Conservation (phyloP, 2,797 vertebrate genomes). For the Acropternis orthonyx region DNA sequence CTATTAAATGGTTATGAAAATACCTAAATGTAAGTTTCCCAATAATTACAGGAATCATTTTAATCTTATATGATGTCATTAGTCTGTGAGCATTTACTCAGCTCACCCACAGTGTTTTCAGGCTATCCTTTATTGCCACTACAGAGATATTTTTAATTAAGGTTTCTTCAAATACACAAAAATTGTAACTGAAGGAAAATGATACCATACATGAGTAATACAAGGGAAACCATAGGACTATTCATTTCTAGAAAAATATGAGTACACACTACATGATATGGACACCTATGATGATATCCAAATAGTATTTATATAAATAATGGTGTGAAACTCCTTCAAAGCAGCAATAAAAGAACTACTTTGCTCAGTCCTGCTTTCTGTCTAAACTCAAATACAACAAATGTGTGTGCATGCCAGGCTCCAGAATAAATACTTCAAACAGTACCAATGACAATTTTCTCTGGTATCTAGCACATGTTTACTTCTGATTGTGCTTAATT, state of each 20-base stretch:
- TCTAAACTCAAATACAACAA: background rate
- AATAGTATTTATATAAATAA: background rate
- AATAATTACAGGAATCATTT: background rate
- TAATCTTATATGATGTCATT: background rate
- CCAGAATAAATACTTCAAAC: conserved; percentile 20
- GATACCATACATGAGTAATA: background rate
- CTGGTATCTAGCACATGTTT: conserved; percentile 43
- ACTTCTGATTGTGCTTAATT: conserved; percentile 67
- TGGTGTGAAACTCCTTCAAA: background rate
- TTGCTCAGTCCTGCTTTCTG: background rate
- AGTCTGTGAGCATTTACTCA: background rate
- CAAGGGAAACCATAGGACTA: background rate
- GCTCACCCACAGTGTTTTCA: background rate
- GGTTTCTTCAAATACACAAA: background rate
- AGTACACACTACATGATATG: background rate
- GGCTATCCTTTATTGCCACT: background rate
- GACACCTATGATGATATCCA: background rate
- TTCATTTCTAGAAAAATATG: background rate
- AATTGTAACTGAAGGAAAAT: background rate
- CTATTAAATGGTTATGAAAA: background rate
- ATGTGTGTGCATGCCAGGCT: background rate
- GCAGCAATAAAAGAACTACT: background rate
- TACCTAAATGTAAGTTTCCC: background rate
- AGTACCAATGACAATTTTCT: conserved; percentile 7
- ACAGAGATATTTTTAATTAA: background rate